A percentile compares a stretch with the other conserved stretches of the same genome.
phyloP scores from a whole-genome alignment of 1,140 invertebrate species.

The Cotesia typhae region DNA sequence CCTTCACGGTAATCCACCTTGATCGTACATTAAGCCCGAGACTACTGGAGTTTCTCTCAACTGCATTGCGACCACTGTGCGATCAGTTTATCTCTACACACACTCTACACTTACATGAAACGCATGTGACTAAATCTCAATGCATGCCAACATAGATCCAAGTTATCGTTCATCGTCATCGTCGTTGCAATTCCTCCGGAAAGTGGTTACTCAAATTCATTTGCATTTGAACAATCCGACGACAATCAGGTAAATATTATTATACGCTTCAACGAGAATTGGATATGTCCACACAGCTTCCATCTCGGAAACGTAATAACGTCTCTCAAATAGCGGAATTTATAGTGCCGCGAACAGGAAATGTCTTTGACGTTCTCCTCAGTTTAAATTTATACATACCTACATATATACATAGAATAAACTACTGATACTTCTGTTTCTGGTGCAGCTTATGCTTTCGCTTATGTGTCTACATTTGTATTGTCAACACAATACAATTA shows the following conservation, averaged over 20 bases:
- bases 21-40: conserved; percentile 32
- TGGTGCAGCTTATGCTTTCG: too few species aligned
- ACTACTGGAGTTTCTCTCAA: conserved; percentile 12
- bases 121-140: not conserved
- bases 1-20: conserved; percentile 28
- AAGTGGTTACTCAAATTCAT: conserved; percentile 5
- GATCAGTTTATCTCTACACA: not conserved
- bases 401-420: too few species aligned
- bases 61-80: conserved; percentile 27
- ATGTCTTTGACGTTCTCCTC: not conserved
- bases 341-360: conserved; percentile 7
- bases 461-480: too few species aligned
- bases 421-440: too few species aligned
- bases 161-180: too few species aligned
- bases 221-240: conserved; percentile 13
- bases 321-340: conserved; percentile 21
- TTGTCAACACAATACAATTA: too few species aligned
- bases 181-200: not conserved
- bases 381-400: not conserved
- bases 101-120: not conserved
- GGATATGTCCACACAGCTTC: conserved; percentile 10
- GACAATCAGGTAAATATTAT: conserved; percentile 26
- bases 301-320: conserved; percentile 15
- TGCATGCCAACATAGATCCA: too few species aligned
- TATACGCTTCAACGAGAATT: not conserved